phyloP scores from a whole-genome alignment of 2,113 vertebrate genomes.

The Pheucticus melanocephalus region DNA sequence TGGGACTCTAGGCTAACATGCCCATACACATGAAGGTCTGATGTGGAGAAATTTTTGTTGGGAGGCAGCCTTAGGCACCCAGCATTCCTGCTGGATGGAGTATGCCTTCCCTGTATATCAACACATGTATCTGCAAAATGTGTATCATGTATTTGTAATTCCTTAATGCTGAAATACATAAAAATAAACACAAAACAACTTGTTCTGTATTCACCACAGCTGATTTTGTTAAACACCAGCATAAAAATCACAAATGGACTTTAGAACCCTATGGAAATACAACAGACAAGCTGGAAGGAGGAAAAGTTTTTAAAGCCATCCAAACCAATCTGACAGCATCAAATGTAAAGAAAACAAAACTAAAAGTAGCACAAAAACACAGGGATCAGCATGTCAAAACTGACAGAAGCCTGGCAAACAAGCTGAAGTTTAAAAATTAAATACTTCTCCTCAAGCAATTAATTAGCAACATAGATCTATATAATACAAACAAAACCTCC shows the following conservation, averaged over 20 bases:
- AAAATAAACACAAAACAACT: neutral
- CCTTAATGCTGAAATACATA: neutral
- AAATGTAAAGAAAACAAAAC: neutral
- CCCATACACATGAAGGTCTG: neutral
- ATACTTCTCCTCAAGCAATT: neutral
- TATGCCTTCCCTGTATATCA: neutral
- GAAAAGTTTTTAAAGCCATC: neutral
- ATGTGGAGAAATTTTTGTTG: neutral
- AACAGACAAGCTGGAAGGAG: neutral
- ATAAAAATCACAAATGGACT: neutral
- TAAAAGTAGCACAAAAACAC: neutral
- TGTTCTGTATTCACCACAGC: neutral
- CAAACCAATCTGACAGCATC: neutral
- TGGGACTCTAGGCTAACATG: neutral
- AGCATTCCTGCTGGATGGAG: neutral
- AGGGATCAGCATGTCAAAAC: neutral
- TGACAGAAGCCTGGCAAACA: neutral
- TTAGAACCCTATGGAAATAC: neutral
- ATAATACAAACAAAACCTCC: neutral
- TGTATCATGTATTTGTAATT: neutral
- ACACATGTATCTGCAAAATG: neutral
- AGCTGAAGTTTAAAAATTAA: neutral
- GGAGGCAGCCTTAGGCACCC: neutral
- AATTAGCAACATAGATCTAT: neutral
- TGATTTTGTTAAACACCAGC: neutral